Evolutionary conservation across 2,797 vertebrate genomes (phyloP), one percentile per base, ranked within the genome.

Genomic region (Poeciliopsis infans): DNA sequence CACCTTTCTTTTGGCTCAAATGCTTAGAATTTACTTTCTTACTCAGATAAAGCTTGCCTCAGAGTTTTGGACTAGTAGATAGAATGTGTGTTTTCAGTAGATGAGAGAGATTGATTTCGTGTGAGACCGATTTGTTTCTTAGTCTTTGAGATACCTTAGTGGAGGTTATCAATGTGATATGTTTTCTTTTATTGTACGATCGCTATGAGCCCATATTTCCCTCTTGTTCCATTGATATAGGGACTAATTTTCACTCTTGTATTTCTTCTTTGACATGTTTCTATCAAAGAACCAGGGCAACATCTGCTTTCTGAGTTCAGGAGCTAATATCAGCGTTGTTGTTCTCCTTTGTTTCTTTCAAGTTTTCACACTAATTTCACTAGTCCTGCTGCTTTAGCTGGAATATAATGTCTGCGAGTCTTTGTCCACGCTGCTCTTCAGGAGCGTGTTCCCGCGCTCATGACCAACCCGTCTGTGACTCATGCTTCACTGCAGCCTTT

Each of bases 401-500:
- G 66, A 43, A 18, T 45, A 45, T 45, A 28, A 59, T 70, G 45
- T 77, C 12, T 2, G 7, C 74, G 75, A 80, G 51, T 75, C 61
- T 41, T 68, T 66, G 47, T 64, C 31, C 31, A 39, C 12, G n/a
- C 28, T 49, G 71, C 75, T 79, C 68, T 79, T 66, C 72, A 33
- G 81, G 82, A 59, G 55, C 78, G 49, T 77, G 64, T 79, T 81
- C 77, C 75, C 74, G 76, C 73, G 82, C 78, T 49, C 88, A 76
- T 87, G 75, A 75, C 57, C 74, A 75, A 74, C 87, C 72, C 49
- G 51, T 82, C 33, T 86, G 74, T 77, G 75, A 79, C 83, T 85
- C 87, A 87, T 90, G 93, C 92, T 91, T 95, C 85, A 90, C 75
- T 90, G 89, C 86, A 79, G 81, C 82, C 75, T 91, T 85, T 71